Evolutionary conservation across 2,888 invertebrate genomes (phyloP).

Genomic region (Osmoderma eremita): DNA sequence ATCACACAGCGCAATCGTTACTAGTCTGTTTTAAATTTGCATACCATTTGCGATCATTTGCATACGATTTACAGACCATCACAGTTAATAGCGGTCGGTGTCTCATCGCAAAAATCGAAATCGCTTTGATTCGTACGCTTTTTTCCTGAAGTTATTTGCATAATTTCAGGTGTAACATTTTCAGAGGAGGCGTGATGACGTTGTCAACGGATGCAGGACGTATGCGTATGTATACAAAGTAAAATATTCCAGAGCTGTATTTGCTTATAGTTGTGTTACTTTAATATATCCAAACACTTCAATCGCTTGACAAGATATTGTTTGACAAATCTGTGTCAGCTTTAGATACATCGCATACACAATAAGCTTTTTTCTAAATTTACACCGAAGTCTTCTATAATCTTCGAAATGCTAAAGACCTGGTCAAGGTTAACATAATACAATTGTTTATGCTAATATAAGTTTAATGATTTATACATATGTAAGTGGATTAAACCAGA

Average conservation of each 20-base stretch:
- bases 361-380: too few species aligned
- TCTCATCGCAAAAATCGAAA: constrained; percentile 7
- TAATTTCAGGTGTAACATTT: constrained; percentile 16
- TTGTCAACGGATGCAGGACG: constrained; percentile 1
- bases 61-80: constrained; percentile 17
- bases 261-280: neutral
- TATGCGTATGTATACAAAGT: neutral
- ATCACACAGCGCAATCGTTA: constrained; percentile 16
- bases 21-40: constrained; percentile 23
- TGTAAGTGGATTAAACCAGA: too few species aligned
- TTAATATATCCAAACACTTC: constrained; percentile 4
- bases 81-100: constrained; percentile 3
- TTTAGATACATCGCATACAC: too few species aligned
- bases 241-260: neutral
- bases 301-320: neutral
- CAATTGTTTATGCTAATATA: too few species aligned
- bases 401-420: too few species aligned
- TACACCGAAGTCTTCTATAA: too few species aligned
- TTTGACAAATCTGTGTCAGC: too few species aligned
- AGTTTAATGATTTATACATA: too few species aligned
- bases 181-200: neutral
- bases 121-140: constrained; percentile 5
- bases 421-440: too few species aligned
- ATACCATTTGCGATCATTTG: constrained; percentile 27
- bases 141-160: constrained; percentile 14